Conservation (phyloP, 2,113 vertebrate species). For the Tupaia tana region DNA sequence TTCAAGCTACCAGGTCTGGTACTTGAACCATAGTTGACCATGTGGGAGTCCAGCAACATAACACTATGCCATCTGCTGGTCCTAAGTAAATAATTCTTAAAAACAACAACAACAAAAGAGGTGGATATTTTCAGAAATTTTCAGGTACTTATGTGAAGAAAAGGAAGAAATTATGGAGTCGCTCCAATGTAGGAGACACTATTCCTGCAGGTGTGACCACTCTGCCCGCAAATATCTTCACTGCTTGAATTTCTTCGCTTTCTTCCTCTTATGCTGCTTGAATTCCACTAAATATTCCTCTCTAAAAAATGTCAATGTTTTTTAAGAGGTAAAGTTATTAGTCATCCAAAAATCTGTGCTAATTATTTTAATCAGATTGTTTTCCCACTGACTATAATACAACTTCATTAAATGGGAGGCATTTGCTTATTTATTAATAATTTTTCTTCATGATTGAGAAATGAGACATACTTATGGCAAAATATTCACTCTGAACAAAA, state of each 20-base stretch:
- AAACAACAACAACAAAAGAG: neutral
- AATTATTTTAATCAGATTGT: neutral
- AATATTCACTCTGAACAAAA: neutral
- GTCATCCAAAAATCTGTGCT: constrained; percentile 3
- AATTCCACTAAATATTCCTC: neutral
- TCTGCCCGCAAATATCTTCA: neutral
- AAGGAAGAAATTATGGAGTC: neutral
- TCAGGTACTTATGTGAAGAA: neutral
- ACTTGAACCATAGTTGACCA: too few relatives aligned
- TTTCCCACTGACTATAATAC: neutral
- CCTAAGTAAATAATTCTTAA: too few relatives aligned
- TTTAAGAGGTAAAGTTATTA: constrained; percentile 31
- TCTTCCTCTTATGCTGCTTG: neutral
- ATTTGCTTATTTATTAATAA: neutral
- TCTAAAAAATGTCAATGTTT: neutral
- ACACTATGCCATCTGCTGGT: too few relatives aligned
- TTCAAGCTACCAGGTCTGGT: too few relatives aligned
- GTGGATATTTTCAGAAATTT: neutral
- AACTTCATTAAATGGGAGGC: neutral
- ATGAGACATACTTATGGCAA: constrained; percentile 29
- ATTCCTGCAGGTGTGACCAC: neutral
- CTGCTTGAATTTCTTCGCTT: constrained; percentile 4
- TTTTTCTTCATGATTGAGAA: constrained; percentile 39
- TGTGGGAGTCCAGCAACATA: too few relatives aligned
- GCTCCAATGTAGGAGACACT: neutral